phyloP scores from a whole-genome alignment of 2,113 vertebrate genomes.

The Cariama cristata region DNA sequence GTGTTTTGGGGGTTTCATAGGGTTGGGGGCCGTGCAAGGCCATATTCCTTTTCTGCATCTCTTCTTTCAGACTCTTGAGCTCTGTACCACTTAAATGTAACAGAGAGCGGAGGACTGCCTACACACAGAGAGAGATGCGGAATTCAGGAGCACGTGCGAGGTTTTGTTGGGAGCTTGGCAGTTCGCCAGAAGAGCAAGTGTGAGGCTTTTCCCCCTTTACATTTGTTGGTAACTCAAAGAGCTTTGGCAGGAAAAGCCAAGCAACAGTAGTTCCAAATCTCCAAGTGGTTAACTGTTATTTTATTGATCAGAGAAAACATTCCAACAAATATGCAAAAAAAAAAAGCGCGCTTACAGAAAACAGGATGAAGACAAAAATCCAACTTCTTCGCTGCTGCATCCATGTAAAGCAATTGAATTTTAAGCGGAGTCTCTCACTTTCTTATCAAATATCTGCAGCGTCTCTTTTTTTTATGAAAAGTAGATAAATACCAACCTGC shows the following conservation, averaged over 20 bases:
- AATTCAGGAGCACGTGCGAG: neutral
- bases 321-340: neutral
- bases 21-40: neutral
- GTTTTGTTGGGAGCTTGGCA: neutral
- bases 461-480: neutral
- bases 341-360: neutral
- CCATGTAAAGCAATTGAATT: neutral
- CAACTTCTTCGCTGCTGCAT: neutral
- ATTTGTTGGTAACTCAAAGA: neutral
- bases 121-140: neutral
- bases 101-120: neutral
- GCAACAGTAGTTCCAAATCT: neutral
- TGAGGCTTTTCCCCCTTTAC: neutral
- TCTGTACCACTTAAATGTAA: neutral
- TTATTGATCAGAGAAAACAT: neutral
- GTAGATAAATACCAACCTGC: neutral
- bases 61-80: neutral
- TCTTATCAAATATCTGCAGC: neutral
- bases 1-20: fast-evolving
- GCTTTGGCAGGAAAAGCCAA: neutral
- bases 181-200: neutral
- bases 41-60: neutral
- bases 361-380: neutral
- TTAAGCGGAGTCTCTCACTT: neutral
- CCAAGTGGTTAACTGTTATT: neutral